phyloP scores from a whole-genome alignment of 2,888 invertebrate genomes.

The Drosophila robusta region DNA sequence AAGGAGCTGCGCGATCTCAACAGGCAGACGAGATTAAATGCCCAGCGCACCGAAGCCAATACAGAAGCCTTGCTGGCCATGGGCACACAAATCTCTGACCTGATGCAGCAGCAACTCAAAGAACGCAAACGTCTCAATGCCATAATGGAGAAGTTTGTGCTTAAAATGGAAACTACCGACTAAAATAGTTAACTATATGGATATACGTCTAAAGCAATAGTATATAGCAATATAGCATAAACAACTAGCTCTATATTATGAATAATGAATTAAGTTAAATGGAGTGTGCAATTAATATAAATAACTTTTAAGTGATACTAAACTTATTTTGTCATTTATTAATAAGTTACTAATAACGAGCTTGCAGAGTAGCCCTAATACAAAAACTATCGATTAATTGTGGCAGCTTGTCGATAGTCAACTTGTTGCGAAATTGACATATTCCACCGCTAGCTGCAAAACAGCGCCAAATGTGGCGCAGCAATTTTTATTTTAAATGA shows the following conservation, averaged over 20 bases:
- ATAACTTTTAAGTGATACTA: not conserved
- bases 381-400: slow-evolving; percentile 7
- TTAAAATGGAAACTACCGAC: slow-evolving; percentile 66
- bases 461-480: slow-evolving; percentile 48
- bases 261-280: not conserved
- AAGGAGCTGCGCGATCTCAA: slow-evolving; percentile 61
- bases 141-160: slow-evolving; percentile 67
- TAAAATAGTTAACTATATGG: slow-evolving; percentile 16
- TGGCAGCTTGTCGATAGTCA: not conserved
- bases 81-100: slow-evolving; percentile 63
- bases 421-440: not conserved
- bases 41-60: slow-evolving; percentile 63
- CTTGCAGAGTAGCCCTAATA: not conserved
- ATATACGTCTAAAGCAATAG: not conserved
- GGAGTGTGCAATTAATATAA: not conserved
- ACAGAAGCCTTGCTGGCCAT: slow-evolving; percentile 64
- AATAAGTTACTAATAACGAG: not conserved
- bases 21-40: slow-evolving; percentile 60
- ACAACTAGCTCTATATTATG: not conserved
- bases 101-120: slow-evolving; percentile 69
- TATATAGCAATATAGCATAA: not conserved
- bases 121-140: slow-evolving; percentile 68
- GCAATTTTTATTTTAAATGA: slow-evolving; percentile 27
- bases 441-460: slow-evolving; percentile 24
- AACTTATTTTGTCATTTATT: not conserved